Evolutionary conservation across 2,888 invertebrate species (phyloP).

Genomic region (Seira ritae): DNA sequence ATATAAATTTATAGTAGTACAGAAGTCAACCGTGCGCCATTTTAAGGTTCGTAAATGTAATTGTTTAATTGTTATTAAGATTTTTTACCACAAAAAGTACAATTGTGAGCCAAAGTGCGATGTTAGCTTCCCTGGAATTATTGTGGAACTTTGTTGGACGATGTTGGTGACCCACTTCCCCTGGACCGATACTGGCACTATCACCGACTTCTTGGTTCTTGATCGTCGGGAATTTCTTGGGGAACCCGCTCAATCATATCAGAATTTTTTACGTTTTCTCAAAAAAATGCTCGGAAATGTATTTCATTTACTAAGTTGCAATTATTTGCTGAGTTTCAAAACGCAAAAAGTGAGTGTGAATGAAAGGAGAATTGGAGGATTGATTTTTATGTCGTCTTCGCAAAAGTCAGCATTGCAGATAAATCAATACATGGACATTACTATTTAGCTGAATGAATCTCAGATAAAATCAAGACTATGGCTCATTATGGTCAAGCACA

Average conservation of each 20-base stretch:
- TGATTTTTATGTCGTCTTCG: not conserved
- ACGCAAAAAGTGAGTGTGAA: too few relatives aligned
- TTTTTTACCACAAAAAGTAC: not conserved
- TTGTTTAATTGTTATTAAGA: not conserved
- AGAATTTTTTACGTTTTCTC: not conserved
- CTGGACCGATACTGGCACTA: not conserved
- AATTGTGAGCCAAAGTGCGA: not conserved
- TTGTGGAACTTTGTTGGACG: not conserved
- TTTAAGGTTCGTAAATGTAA: not conserved
- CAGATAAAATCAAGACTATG: too few relatives aligned
- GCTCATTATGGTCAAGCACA: too few relatives aligned
- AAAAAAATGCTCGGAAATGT: not conserved
- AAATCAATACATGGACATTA: too few relatives aligned
- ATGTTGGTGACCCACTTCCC: not conserved
- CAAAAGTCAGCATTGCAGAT: not conserved
- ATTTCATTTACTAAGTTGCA: not conserved
- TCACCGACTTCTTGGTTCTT: not conserved
- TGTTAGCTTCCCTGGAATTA: not conserved
- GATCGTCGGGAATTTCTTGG: not conserved
- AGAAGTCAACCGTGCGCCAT: not conserved
- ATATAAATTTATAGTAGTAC: not conserved
- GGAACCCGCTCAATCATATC: not conserved
- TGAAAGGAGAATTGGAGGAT: too few relatives aligned
- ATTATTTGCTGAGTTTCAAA: not conserved
- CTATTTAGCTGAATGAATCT: too few relatives aligned